These are phyloP conservation scores for Cryptomyrus ogoouensis DNA, from an alignment of 2,113 vertebrate species.

Conservation along the genomic window DNA sequence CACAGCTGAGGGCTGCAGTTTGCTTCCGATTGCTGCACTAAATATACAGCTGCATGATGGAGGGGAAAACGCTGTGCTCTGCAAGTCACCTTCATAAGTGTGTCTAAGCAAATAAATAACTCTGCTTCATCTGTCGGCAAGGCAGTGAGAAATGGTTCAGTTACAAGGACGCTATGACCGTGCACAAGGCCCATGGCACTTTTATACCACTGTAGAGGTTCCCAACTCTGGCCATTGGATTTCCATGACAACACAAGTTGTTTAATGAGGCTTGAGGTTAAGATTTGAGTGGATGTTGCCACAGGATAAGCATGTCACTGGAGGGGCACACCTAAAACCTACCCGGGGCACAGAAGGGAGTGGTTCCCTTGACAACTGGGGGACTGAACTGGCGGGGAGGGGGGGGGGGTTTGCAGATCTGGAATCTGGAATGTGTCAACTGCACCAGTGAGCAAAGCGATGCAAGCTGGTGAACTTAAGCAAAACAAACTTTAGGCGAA, in stretches of 20 bases:
- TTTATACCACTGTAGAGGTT: neutral
- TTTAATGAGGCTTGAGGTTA: neutral
- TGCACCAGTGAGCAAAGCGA: neutral
- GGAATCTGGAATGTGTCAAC: neutral
- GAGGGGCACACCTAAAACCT: neutral
- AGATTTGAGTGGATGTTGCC: neutral
- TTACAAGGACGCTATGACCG: neutral
- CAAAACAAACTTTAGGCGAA: neutral
- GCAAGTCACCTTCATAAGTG: neutral
- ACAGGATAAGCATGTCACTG: neutral
- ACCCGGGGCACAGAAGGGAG: neutral
- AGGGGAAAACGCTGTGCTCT: neutral
- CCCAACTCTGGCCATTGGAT: neutral
- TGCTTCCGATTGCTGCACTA: neutral
- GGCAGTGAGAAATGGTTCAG: neutral
- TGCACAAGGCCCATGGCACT: neutral
- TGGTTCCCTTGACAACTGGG: neutral
- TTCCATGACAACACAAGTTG: neutral
- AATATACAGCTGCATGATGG: neutral
- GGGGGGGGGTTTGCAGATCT: neutral
- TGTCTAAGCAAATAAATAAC: slow-evolving; percentile 1
- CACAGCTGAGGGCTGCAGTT: neutral
- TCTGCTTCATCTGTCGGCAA: neutral
- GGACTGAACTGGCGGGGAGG: neutral
- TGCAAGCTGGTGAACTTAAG: neutral